Base-by-base conservation (phyloP, 2,888 invertebrate genomes). In the Drosophila hawaiiensis region DNA sequence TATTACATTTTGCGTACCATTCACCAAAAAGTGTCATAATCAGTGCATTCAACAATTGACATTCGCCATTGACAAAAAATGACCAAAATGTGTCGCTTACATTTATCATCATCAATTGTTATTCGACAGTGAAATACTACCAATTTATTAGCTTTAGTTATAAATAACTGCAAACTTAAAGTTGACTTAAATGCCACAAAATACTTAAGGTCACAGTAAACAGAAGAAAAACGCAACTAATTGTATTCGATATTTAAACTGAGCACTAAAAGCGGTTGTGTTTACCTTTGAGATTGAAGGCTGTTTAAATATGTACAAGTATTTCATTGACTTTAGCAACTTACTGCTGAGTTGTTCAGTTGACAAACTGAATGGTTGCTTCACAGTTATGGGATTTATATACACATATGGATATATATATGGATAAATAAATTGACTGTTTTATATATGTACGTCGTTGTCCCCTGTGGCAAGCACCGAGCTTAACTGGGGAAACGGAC, bases 401-500 rank as follows among this genome's bases (percentile, higher is more conserved):
- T 29, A 35, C 22, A 19, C 12, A n/a, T 28, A 12, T 41, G 39
- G 31, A 41, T 43, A 35, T 35, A 19, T 19, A n/a, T 28, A 12
- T 41, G 39, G 31, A 41, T 43, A 41, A 41, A 41, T 41, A 58
- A n/a, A 58, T n/a, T 41, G 3, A 43, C 52, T 52, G 28, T 3
- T 12, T 29, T 47, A 47, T 47, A 9, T 47, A 31, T 12, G 29
- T 6, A 31, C 16, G 29, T 6, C 16, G 41, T 67, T 68, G 67
- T 43, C 35, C 55, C 22, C 50, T 41, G 67, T 66, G 55, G 49
- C 68, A 68, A 56, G 68, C 29, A 16, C 16, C 41, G 35, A 43
- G 56, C 56, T 52, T 41, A 67, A 68, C 68, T 68, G 67, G 19
- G n/a, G 43, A 56, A 58, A 14, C 60, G 49, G 35, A 70, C 54